Conservation (phyloP, 2,113 vertebrate genomes). For the Pagrus major region DNA sequence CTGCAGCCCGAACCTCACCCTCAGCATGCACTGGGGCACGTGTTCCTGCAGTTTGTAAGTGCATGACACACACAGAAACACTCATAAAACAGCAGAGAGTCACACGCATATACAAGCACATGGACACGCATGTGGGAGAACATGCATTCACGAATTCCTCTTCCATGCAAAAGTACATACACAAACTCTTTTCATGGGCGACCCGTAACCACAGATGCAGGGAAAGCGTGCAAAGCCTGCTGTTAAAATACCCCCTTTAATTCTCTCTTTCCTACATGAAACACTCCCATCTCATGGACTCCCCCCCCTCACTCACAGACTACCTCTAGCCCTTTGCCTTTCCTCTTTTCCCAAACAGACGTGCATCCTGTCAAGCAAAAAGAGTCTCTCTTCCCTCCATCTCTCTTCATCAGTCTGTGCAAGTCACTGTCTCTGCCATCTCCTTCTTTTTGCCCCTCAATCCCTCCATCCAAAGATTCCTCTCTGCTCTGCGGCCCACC, state of each 20-base stretch:
- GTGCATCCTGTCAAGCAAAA: constrained; percentile 75
- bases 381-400: constrained; percentile 38
- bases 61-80: constrained; percentile 5
- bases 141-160: constrained; percentile 22
- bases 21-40: constrained; percentile 93
- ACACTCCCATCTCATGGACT: constrained; percentile 35
- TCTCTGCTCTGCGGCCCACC: constrained; percentile 29
- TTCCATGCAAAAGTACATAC: constrained; percentile 35
- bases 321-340: constrained; percentile 11
- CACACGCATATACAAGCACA: constrained; percentile 14
- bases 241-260: constrained; percentile 67
- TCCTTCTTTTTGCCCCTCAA: constrained; percentile 46
- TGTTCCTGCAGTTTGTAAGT: constrained; percentile 98
- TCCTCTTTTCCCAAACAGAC: constrained; percentile 57
- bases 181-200: constrained; percentile 55
- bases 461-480: constrained; percentile 57
- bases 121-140: constrained; percentile 19
- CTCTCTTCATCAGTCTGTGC: constrained; percentile 47
- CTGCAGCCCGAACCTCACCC: constrained; percentile 95
- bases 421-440: constrained; percentile 46
- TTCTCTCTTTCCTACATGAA: constrained; percentile 59
- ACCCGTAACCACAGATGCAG: constrained; percentile 63
- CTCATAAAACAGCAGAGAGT: constrained; percentile 12
- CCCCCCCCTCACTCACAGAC: not conserved
- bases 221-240: constrained; percentile 58